Evolutionary conservation across 2,797 vertebrate species (phyloP).

Genomic region (Buphagus erythrorhynchus): DNA sequence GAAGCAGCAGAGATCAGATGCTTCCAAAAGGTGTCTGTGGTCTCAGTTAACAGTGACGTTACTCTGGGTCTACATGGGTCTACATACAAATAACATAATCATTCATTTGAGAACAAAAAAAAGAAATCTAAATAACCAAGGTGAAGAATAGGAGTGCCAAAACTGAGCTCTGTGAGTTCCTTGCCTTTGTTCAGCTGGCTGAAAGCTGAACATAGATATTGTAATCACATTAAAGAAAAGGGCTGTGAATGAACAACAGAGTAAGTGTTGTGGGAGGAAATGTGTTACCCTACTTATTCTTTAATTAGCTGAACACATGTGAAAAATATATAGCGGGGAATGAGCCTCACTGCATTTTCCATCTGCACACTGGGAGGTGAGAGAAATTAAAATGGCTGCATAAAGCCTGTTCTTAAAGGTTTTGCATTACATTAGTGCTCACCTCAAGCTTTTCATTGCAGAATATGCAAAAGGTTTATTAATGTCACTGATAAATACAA

Average conservation of each 20-base stretch:
- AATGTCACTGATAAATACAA: constrained; percentile 10
- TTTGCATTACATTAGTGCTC: not conserved
- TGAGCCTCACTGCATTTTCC: not conserved
- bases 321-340: not conserved
- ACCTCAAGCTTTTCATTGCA: constrained; percentile 3
- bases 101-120: not conserved
- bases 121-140: not conserved
- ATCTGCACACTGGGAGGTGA: not conserved
- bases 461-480: not conserved
- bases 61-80: constrained; percentile 63
- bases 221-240: not conserved
- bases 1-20: not conserved
- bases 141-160: not conserved
- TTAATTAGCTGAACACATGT: not conserved
- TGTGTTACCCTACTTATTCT: not conserved
- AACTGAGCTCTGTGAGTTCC: not conserved
- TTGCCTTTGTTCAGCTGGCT: not conserved
- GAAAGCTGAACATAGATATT: not conserved
- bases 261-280: constrained; percentile 13
- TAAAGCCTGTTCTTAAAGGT: not conserved
- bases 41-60: constrained; percentile 19
- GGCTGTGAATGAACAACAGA: not conserved
- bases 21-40: not conserved
- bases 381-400: constrained; percentile 12
- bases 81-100: not conserved